Evolutionary conservation across 1,140 invertebrate species (phyloP).

Genomic region (Drosophila bocki): DNA sequence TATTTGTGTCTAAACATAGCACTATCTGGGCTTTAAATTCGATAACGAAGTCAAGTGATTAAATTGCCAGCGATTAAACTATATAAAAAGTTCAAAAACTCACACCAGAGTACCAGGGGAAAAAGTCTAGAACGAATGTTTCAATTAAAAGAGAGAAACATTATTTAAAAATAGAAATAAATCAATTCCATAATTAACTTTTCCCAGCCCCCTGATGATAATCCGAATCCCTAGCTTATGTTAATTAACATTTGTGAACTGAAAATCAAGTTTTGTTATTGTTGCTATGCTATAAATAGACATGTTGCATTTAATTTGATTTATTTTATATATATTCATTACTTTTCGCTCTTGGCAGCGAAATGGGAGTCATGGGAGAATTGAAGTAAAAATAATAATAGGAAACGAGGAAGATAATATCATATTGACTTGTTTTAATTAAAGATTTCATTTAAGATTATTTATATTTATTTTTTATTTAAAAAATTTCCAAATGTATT

Average conservation of each 20-base stretch:
- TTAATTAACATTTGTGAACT: not conserved
- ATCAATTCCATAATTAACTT: not conserved
- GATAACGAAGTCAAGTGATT: constrained; percentile 5
- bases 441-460: not conserved
- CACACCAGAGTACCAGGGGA: not conserved
- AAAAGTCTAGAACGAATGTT: not conserved
- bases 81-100: not conserved
- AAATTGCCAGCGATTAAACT: not conserved
- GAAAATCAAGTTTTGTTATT: not conserved
- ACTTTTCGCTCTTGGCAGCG: not conserved
- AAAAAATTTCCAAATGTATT: too few species aligned
- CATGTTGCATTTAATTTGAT: not conserved
- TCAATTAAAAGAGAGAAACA: not conserved
- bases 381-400: too few species aligned
- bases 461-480: too few species aligned
- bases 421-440: not conserved
- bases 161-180: not conserved
- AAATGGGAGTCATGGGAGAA: constrained; percentile 4
- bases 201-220: not conserved
- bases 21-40: constrained; percentile 5
- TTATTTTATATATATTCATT: not conserved
- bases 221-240: not conserved
- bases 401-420: not conserved
- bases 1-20: constrained; percentile 7
- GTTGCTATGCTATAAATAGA: not conserved